Conservation (phyloP, 2,113 vertebrate species). For the Solenodon paradoxus region DNA sequence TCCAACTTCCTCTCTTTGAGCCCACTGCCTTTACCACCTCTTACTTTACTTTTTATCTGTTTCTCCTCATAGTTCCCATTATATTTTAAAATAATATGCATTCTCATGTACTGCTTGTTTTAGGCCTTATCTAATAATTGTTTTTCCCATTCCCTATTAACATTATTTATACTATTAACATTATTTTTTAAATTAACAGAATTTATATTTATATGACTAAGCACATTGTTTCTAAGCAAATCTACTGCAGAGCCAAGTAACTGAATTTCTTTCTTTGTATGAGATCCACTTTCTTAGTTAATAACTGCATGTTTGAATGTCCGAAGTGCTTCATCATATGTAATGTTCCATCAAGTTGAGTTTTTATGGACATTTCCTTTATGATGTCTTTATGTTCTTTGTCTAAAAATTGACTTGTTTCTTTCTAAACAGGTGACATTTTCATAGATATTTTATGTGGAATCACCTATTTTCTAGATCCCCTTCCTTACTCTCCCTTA, state of each 20-base stretch:
- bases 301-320: neutral
- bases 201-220: neutral
- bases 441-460: neutral
- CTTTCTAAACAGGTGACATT: neutral
- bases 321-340: neutral
- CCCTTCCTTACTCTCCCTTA: neutral
- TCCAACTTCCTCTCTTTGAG: neutral
- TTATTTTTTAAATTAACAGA: neutral
- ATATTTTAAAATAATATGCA: neutral
- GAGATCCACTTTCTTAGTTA: neutral
- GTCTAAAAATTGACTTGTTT: neutral
- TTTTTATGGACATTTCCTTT: neutral
- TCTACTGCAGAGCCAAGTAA: neutral
- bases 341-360: neutral
- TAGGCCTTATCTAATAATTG: neutral
- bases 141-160: neutral
- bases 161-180: neutral
- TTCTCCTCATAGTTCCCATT: neutral
- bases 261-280: neutral
- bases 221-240: neutral
- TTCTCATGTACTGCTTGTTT: neutral
- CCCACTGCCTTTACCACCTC: accelerated
- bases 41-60: neutral
- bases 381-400: neutral
- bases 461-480: neutral